Evolutionary conservation across 2,888 invertebrate species (phyloP), one percentile per base, ranked within the genome.

Genomic region (Epistrophe grossulariae): DNA sequence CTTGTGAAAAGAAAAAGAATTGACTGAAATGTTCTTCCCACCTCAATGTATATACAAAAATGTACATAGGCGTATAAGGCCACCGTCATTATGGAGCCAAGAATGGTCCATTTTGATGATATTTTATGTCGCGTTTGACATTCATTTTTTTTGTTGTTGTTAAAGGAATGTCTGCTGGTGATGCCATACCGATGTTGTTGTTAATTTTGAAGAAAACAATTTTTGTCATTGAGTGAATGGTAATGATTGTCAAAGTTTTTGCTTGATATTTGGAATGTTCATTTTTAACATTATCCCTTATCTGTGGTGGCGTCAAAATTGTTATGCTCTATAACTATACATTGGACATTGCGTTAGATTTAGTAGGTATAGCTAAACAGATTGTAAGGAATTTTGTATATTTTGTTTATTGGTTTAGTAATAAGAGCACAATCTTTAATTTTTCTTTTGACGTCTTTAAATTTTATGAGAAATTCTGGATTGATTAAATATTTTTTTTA

Each of bases 101-200:
- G 24, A 17, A 59, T 59, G 38, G 73, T 62, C 68, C 57, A 68
- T 40, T 83, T 73, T 79, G 74, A 74, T 57, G 60, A 84, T 62
- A 84, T 79, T 79, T 84, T 74, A 79, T 84, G 79, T 62, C 79
- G 79, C 66, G 45, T 76, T 79, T 40, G 68, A 43, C 55, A 70
- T 55, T 48, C 19, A 19, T 31, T 59, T 55, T 59, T 24, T 24
- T 24, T 24, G 24, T 24, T 24, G 1, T 24, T 24, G 1, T 59
- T 50, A 55, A 73, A 73, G 19, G 38, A 50, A 68, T 73, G 60
- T 70, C 60, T 45, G 45, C 38, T 40, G 19, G 50, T 52, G 60
- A 52, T 78, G 59, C 35, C 59, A 45, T 57, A 15, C 1, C 4
- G 64, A 3, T 71, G 17, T 38, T 71, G 31, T 35, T 77, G 71